These are phyloP conservation scores for Ictalurus furcatus DNA, from an alignment of 2,113 vertebrate species.

Conservation along the genomic window DNA sequence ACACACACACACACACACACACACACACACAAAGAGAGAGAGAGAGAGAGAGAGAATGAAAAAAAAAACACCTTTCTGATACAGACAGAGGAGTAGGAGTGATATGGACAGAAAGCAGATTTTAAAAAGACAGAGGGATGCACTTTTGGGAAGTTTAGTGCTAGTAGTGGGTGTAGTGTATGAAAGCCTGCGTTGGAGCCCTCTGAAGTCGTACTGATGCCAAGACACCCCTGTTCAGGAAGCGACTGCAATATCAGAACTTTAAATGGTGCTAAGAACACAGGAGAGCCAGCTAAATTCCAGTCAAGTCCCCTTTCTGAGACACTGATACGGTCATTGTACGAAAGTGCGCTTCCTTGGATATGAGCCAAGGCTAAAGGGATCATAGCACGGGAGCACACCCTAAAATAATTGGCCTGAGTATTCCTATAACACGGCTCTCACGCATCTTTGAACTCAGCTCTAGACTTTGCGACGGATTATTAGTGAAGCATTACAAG, in stretches of 20 bases:
- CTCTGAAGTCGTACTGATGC: slow-evolving; percentile 23
- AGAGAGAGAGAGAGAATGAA: neutral
- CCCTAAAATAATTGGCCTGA: slow-evolving; percentile 8
- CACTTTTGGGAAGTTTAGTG: slow-evolving; percentile 25
- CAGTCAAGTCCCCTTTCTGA: neutral
- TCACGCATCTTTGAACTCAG: slow-evolving; percentile 9
- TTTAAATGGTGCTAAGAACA: slow-evolving; percentile 7
- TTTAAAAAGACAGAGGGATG: neutral
- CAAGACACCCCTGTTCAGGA: neutral
- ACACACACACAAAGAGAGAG: neutral
- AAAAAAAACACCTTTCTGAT: neutral
- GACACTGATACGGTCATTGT: neutral
- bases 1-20: neutral
- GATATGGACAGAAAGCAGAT: neutral
- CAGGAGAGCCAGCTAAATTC: neutral
- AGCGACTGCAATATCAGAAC: neutral
- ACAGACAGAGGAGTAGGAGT: neutral
- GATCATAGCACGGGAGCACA: neutral
- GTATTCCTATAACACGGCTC: neutral
- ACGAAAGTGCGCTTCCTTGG: neutral
- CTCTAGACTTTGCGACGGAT: slow-evolving; percentile 23
- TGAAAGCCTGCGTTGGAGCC: neutral
- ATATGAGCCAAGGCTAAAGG: neutral
- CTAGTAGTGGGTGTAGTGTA: slow-evolving; percentile 24
- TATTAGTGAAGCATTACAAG: slow-evolving; percentile 46